Conservation (phyloP, 2,113 vertebrate genomes). For the Lichenostomus cassidix region DNA sequence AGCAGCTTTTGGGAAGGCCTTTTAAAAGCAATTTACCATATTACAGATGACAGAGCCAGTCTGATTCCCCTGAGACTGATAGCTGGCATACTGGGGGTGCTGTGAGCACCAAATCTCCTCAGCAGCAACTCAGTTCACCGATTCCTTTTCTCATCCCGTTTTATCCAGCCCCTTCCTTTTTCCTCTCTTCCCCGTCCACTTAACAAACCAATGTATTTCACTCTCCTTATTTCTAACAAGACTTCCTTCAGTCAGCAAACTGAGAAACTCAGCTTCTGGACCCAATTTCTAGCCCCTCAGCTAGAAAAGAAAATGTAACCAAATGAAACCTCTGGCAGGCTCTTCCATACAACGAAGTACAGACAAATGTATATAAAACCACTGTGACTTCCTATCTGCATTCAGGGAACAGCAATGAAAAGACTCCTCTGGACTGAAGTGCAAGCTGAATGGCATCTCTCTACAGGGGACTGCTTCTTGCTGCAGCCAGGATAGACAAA, state of each 20-base stretch:
- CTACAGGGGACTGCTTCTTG: neutral
- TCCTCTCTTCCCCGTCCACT: neutral
- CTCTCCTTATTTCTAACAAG: neutral
- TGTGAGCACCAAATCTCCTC: neutral
- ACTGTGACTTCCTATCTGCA: neutral
- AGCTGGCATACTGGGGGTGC: neutral
- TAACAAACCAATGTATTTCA: neutral
- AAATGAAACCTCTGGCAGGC: neutral
- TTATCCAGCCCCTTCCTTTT: neutral
- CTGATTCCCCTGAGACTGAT: rapidly evolving
- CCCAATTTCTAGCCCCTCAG: neutral
- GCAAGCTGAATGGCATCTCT: neutral
- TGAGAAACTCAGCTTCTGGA: neutral
- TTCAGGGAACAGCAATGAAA: neutral
- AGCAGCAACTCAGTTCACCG: neutral
- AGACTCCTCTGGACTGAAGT: neutral
- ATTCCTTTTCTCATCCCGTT: neutral
- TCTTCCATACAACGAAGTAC: neutral
- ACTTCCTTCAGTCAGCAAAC: neutral
- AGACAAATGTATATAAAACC: neutral
- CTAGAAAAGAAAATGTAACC: neutral
- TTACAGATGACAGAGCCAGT: neutral
- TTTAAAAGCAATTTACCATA: neutral
- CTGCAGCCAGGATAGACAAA: neutral
- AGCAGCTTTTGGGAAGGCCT: neutral